Percentiles rank a stretch among this genome's conserved stretches.
These are phyloP conservation scores for Vulpes vulpes DNA, from an alignment of 2,113 vertebrate genomes.

Conservation along the genomic window DNA sequence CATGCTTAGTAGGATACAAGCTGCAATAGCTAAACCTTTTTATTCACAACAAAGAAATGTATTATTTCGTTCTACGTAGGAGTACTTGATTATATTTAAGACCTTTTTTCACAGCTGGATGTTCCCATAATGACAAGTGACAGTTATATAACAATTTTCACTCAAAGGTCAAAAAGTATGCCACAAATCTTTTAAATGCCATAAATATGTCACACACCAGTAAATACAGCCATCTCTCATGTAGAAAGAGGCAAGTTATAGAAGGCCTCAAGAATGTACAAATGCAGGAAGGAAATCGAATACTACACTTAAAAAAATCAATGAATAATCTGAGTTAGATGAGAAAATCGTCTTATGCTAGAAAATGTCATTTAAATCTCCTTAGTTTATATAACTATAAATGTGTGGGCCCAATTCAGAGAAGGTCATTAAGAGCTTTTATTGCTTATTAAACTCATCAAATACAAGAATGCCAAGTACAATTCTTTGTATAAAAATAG, in stretches of 20 bases:
- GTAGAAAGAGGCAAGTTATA: slow-evolving; percentile 5
- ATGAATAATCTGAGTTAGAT: slow-evolving; percentile 34
- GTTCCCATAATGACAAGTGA: slow-evolving; percentile 61
- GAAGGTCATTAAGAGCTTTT: neutral
- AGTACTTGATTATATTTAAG: slow-evolving; percentile 59
- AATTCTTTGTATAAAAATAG: slow-evolving; percentile 26
- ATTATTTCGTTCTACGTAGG: slow-evolving; percentile 21
- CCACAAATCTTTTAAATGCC: slow-evolving; percentile 49
- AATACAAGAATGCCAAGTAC: neutral
- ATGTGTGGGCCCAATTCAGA: neutral
- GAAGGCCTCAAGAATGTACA: neutral
- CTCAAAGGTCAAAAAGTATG: slow-evolving; percentile 58
- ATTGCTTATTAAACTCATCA: neutral
- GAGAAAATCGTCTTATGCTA: neutral
- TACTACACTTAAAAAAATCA: slow-evolving; percentile 51
- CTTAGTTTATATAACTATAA: slow-evolving; percentile 30
- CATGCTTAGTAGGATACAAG: neutral
- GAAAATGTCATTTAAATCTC: neutral
- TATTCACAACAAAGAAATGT: slow-evolving; percentile 54
- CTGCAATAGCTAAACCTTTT: neutral
- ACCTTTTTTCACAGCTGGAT: slow-evolving; percentile 49
- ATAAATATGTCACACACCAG: neutral
- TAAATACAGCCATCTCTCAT: neutral
- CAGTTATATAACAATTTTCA: slow-evolving; percentile 65
- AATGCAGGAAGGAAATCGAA: neutral